Conservation (phyloP, 2,113 vertebrate genomes). For the Chiloscyllium plagiosum region DNA sequence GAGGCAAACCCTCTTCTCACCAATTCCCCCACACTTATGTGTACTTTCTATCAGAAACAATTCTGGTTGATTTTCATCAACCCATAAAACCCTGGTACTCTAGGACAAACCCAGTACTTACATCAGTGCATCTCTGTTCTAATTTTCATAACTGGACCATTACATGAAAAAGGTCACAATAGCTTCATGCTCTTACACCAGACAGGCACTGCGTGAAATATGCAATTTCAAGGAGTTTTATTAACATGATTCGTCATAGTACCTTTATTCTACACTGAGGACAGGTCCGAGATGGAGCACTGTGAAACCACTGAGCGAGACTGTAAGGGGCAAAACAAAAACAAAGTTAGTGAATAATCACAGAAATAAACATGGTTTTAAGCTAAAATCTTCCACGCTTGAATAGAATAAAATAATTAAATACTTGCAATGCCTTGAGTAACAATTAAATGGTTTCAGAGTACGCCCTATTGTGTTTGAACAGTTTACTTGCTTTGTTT, state of each 20-base stretch:
- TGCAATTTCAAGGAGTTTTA: background rate
- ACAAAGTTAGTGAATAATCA: background rate
- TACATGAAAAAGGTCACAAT: background rate
- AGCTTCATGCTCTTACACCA: background rate
- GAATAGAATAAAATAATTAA: background rate
- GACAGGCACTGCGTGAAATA: background rate
- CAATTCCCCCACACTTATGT: background rate
- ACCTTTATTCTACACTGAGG: slow-evolving; percentile 91
- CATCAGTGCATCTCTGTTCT: background rate
- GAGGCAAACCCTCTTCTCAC: background rate
- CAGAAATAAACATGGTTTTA: background rate
- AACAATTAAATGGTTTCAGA: background rate
- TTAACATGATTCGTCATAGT: slow-evolving; percentile 9
- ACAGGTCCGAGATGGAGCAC: slow-evolving; percentile 82
- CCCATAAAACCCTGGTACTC: background rate
- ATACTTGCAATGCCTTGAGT: background rate
- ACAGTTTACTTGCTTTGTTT: background rate
- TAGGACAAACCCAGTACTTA: background rate
- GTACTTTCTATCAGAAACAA: background rate
- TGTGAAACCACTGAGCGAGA: slow-evolving; percentile 86
- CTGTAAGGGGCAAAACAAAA: slow-evolving; percentile 48
- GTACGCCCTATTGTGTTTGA: background rate
- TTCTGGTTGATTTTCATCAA: background rate
- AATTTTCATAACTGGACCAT: background rate
- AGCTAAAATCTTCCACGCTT: background rate